Evolutionary conservation across 2,888 invertebrate species (phyloP).

Genomic region (Smittia aterrima): DNA sequence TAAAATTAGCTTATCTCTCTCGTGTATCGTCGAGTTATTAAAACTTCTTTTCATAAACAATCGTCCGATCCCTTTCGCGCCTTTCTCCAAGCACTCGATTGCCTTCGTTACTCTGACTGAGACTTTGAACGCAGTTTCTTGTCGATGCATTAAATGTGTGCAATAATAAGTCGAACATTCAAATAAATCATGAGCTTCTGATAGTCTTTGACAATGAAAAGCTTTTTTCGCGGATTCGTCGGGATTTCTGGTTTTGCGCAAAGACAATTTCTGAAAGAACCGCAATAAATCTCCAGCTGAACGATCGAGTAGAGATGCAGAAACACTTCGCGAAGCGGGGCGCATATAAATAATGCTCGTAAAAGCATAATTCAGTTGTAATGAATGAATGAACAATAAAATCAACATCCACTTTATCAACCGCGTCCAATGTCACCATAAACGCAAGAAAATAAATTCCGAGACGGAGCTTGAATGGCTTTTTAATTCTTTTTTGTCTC

Average conservation of each 20-base stretch:
- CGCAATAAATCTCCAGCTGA: not conserved
- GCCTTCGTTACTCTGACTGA: too few relatives aligned
- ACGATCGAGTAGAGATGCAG: not conserved
- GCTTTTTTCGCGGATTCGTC: not conserved
- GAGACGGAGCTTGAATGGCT: not conserved
- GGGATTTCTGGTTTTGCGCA: not conserved
- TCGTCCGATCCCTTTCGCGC: not conserved
- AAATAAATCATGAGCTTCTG: not conserved
- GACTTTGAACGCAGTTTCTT: too few relatives aligned
- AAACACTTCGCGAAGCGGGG: not conserved
- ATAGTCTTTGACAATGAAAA: slow-evolving; percentile 19
- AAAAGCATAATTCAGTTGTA: slow-evolving; percentile 39
- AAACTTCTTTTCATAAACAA: not conserved
- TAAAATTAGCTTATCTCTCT: slow-evolving; percentile 9
- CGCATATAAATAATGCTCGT: slow-evolving; percentile 27
- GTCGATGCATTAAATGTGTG: not conserved
- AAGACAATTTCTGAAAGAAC: not conserved
- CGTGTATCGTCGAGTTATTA: not conserved
- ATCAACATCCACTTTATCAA: slow-evolving; percentile 1
- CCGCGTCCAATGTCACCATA: not conserved
- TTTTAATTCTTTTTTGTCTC: not conserved
- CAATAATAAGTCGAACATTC: not conserved
- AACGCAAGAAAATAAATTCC: not conserved
- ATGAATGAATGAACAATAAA: slow-evolving; percentile 33
- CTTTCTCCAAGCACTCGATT: not conserved